phyloP scores from a whole-genome alignment of 2,888 invertebrate genomes.

The Helicoverpa assulta region DNA sequence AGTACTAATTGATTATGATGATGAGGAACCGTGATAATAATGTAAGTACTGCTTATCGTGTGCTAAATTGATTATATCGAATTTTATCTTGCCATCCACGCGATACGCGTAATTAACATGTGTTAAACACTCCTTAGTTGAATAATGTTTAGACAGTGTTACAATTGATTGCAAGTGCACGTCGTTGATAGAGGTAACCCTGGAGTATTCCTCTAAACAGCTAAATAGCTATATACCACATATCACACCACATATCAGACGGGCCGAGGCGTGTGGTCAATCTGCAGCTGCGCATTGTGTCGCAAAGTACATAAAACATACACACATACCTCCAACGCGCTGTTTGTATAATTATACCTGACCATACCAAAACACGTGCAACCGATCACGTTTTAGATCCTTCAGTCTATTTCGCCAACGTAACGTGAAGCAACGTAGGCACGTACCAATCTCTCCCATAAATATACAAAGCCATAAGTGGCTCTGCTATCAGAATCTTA shows the following conservation, averaged over 20 bases:
- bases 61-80: slow-evolving; percentile 40
- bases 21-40: slow-evolving; percentile 41
- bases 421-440: slow-evolving; percentile 56
- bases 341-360: slow-evolving; percentile 53
- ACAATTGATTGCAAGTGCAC: slow-evolving; percentile 42
- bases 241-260: slow-evolving; percentile 73
- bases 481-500: slow-evolving; percentile 24
- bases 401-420: slow-evolving; percentile 60
- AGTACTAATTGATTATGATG: slow-evolving; percentile 30
- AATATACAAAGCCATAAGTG: slow-evolving; percentile 25
- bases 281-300: slow-evolving; percentile 78
- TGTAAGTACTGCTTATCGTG: slow-evolving; percentile 32
- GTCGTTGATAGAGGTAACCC: slow-evolving; percentile 64
- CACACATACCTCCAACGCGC: slow-evolving; percentile 59
- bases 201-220: slow-evolving; percentile 46
- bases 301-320: slow-evolving; percentile 73
- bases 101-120: slow-evolving; percentile 53
- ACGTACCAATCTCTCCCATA: slow-evolving; percentile 58
- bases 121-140: slow-evolving; percentile 60
- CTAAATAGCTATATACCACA: slow-evolving; percentile 57
- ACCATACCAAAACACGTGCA: slow-evolving; percentile 65
- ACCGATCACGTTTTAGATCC: slow-evolving; percentile 63
- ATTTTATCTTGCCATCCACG: slow-evolving; percentile 52
- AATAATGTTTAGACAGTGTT: slow-evolving; percentile 54
- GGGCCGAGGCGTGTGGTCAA: slow-evolving; percentile 77